phyloP scores from a whole-genome alignment of 2,797 vertebrate species.

The Xenops minutus region DNA sequence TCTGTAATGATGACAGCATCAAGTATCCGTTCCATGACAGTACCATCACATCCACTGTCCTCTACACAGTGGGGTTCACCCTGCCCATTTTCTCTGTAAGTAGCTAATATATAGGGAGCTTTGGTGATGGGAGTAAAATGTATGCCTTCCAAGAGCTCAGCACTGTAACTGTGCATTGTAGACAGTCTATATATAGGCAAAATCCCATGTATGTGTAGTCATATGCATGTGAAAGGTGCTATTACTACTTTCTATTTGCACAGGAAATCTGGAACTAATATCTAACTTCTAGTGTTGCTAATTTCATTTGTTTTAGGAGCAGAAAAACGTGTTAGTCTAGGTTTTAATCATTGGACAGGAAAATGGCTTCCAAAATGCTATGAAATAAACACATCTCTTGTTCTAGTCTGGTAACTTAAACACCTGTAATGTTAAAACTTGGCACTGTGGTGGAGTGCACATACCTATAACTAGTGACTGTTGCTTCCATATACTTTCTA shows the following conservation, averaged over 20 bases:
- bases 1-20: slow-evolving; percentile 98
- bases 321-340: neutral
- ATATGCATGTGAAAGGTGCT: neutral
- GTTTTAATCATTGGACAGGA: neutral
- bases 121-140: slow-evolving; percentile 57
- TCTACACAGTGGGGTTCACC: slow-evolving; percentile 90
- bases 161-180: neutral
- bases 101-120: slow-evolving; percentile 77
- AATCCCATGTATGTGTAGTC: neutral
- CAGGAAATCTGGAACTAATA: neutral
- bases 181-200: neutral
- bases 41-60: slow-evolving; percentile 91
- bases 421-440: neutral
- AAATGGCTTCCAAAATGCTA: neutral
- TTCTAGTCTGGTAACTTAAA: neutral
- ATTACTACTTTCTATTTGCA: neutral
- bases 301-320: neutral
- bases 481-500: neutral
- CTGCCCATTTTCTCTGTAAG: slow-evolving; percentile 97
- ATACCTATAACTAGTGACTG: neutral
- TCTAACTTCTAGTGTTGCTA: neutral
- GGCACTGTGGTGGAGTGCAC: neutral
- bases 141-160: slow-evolving; percentile 7
- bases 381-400: neutral
- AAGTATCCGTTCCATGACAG: slow-evolving; percentile 92